Evolutionary conservation across 2,113 vertebrate species (phyloP).

Genomic region (Plecotus auritus): DNA sequence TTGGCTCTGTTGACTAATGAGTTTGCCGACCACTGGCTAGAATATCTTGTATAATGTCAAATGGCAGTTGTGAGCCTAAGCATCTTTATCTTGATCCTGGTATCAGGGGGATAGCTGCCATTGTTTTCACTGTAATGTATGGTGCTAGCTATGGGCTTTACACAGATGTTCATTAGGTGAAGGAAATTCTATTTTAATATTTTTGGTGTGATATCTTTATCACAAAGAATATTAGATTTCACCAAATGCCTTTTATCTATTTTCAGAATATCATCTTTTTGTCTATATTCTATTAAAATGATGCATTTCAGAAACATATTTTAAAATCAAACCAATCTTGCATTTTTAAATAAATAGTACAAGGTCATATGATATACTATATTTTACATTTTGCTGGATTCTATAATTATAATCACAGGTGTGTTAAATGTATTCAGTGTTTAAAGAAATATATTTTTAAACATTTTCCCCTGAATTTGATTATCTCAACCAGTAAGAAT

Average conservation of each 20-base stretch:
- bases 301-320: background rate
- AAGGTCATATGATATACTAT: background rate
- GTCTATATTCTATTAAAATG: background rate
- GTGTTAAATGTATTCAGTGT: background rate
- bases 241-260: background rate
- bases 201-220: background rate
- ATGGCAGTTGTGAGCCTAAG: background rate
- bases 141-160: background rate
- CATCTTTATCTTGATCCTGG: background rate
- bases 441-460: background rate
- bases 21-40: background rate
- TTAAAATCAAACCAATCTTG: background rate
- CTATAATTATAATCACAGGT: background rate
- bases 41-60: background rate
- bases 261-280: background rate
- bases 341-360: background rate
- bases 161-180: background rate
- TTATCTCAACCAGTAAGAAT: background rate
- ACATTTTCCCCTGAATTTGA: background rate
- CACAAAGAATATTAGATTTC: background rate
- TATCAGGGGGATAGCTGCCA: background rate
- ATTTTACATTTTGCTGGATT: background rate
- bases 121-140: background rate
- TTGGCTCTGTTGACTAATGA: no score
- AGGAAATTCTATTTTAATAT: background rate